Conservation (phyloP, 2,113 vertebrate genomes). For the Elaphurus davidianus region DNA sequence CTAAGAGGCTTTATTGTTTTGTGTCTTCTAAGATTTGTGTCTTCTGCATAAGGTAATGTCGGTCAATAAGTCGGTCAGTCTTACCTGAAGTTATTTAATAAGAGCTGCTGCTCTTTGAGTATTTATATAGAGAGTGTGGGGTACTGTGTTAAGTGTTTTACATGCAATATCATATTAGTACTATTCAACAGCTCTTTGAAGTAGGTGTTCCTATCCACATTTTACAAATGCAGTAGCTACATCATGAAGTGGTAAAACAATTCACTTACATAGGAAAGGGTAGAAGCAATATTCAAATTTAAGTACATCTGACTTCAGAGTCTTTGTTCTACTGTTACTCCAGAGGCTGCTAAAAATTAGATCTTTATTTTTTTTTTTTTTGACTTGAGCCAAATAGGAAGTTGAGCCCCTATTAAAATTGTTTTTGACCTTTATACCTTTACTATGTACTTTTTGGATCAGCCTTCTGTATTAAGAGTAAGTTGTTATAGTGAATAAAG, state of each 20-base stretch:
- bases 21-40: not conserved
- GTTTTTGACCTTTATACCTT: not conserved
- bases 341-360: not conserved
- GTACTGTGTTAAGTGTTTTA: not conserved
- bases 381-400: not conserved
- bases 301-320: not conserved
- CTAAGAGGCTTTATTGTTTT: not conserved
- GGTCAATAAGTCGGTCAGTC: not conserved
- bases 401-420: not conserved
- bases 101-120: not conserved
- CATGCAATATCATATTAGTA: not conserved
- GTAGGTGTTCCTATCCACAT: not conserved
- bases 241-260: not conserved
- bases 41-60: not conserved
- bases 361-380: not conserved
- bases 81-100: not conserved
- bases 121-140: not conserved
- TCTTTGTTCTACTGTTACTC: not conserved
- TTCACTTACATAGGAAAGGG: not conserved
- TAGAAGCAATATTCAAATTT: not conserved
- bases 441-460: not conserved
- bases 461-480: not conserved
- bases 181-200: not conserved
- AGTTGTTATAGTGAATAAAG: not conserved
- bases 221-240: not conserved